These are phyloP conservation scores for Nematopogon swammerdamellus DNA, from an alignment of 2,888 invertebrate species.

Conservation along the genomic window DNA sequence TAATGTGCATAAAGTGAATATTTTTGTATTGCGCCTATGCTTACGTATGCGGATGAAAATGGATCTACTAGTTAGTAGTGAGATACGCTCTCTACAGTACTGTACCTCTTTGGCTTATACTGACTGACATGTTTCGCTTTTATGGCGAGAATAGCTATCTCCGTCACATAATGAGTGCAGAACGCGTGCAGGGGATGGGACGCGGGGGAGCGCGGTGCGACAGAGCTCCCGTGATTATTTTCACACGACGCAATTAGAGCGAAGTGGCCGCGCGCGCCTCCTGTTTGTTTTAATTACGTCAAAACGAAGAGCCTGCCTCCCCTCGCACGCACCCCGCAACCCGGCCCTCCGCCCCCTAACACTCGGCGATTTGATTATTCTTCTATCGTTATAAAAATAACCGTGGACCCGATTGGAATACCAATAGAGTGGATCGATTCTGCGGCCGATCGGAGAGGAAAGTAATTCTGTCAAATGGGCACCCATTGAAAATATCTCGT, in stretches of 20 bases:
- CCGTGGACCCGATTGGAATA: constrained; percentile 19
- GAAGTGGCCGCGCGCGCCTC: constrained; percentile 37
- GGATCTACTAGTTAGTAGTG: no score
- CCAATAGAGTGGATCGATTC: neutral
- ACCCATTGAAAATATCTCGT: neutral
- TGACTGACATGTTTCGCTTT: no score
- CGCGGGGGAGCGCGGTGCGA: neutral
- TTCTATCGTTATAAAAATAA: constrained; percentile 36
- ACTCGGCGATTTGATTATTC: constrained; percentile 33
- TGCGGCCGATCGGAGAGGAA: neutral
- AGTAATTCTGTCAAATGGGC: neutral
- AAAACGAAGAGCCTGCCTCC: constrained; percentile 24
- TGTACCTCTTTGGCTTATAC: no score
- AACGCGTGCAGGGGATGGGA: neutral
- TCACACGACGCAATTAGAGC: constrained; percentile 50
- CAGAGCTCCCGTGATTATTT: constrained; percentile 44
- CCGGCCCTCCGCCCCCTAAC: neutral
- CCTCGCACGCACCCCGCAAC: constrained; percentile 22
- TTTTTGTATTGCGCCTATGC: no score
- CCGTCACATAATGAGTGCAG: neutral
- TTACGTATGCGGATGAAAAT: no score
- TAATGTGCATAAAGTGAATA: no score
- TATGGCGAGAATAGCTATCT: no score
- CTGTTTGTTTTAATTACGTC: constrained; percentile 55
- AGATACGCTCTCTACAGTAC: no score